Evolutionary conservation across 30 jellyfish, hydroid and myxozoan genomes (phyloP).

Genomic region (Aurelia sp.): DNA sequence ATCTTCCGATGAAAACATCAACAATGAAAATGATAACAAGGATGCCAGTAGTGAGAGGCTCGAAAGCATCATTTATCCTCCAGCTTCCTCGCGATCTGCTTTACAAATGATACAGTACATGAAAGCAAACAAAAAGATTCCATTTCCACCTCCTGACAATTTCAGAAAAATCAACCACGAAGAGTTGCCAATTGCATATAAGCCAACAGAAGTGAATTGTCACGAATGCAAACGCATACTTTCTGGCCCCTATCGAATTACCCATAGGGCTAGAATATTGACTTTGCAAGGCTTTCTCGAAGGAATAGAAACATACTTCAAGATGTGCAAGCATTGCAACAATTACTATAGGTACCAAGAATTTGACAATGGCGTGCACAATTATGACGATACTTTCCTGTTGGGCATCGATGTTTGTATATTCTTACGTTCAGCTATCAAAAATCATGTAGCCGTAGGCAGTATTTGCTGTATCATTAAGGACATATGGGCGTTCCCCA

Average conservation of each 20-base stretch:
- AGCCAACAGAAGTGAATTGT: slow-evolving; percentile 37
- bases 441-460: slow-evolving; percentile 29
- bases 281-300: background rate
- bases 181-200: background rate
- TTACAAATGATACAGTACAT: background rate
- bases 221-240: slow-evolving; percentile 2
- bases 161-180: background rate
- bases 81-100: background rate
- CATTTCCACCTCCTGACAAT: background rate
- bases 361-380: slow-evolving; percentile 38
- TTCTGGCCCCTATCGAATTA: slow-evolving; percentile 8
- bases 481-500: background rate
- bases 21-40: background rate
- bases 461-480: background rate
- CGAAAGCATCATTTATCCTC: background rate
- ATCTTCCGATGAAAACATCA: background rate
- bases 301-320: slow-evolving; percentile 26
- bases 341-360: slow-evolving; percentile 51
- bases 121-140: background rate
- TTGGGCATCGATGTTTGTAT: slow-evolving; percentile 47
- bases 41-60: background rate
- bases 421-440: background rate
- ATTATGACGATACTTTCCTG: slow-evolving; percentile 40
- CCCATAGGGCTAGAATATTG: slow-evolving; percentile 16
- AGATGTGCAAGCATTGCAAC: slow-evolving; percentile 14